These are phyloP conservation scores for Neopipo cinnamomea DNA, from an alignment of 2,113 vertebrate species.

Conservation along the genomic window DNA sequence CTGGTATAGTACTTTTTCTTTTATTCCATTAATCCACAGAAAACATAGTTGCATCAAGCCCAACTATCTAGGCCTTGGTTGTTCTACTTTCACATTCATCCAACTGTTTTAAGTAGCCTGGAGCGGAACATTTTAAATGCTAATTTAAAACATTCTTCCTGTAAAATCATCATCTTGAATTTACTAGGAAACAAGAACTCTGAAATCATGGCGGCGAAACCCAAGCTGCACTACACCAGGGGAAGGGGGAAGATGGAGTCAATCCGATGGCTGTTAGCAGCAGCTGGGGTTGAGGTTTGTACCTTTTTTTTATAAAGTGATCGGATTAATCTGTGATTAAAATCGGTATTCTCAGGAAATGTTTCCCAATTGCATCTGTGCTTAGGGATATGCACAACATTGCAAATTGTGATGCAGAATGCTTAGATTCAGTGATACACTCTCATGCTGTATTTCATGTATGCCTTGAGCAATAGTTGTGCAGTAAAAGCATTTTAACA, in stretches of 20 bases:
- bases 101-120: not conserved
- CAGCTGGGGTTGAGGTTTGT: constrained; percentile 83
- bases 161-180: not conserved
- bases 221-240: constrained; percentile 80
- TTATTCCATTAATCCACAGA: not conserved
- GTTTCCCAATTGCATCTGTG: not conserved
- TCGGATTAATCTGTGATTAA: not conserved
- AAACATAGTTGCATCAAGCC: not conserved
- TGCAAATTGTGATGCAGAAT: not conserved
- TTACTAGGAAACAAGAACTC: constrained; percentile 36
- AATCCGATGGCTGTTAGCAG: constrained; percentile 85
- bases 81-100: not conserved
- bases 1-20: not conserved
- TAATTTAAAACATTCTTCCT: not conserved
- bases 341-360: not conserved
- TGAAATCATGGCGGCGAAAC: constrained; percentile 77
- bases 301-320: not conserved
- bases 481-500: not conserved
- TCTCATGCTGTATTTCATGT: not conserved
- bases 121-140: not conserved
- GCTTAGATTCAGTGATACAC: not conserved
- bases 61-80: not conserved
- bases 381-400: not conserved
- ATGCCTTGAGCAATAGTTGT: not conserved
- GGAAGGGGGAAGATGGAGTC: constrained; percentile 91